phyloP scores from a whole-genome alignment of 2,113 vertebrate species.

The Sphaerodactylus townsendi region DNA sequence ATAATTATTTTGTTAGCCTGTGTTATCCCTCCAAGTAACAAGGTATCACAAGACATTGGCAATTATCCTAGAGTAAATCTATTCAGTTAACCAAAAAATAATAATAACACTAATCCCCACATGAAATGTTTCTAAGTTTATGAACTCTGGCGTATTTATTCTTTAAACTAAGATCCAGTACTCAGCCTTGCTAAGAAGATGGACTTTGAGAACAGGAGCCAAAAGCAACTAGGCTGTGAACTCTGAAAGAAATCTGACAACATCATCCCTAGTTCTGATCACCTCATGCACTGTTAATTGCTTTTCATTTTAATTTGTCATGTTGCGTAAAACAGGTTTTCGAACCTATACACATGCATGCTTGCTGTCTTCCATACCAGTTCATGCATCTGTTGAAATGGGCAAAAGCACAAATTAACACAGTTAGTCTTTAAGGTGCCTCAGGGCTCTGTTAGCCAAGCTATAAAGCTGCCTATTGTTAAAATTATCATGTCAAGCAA shows the following conservation, averaged over 20 bases:
- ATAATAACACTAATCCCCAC: not conserved
- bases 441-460: not conserved
- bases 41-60: conserved; percentile 15
- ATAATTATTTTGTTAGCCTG: conserved; percentile 36
- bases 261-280: not conserved
- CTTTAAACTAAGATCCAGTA: not conserved
- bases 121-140: not conserved
- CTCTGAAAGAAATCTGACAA: not conserved
- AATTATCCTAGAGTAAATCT: conserved; percentile 20
- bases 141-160: not conserved
- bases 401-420: not conserved
- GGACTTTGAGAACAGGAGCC: accelerated
- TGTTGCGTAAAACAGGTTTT: not conserved
- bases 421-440: not conserved
- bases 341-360: not conserved
- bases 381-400: not conserved
- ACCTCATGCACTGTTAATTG: not conserved
- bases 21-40: conserved; percentile 32
- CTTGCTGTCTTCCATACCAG: not conserved
- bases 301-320: not conserved
- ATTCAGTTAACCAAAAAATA: not conserved
- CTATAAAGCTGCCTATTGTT: not conserved
- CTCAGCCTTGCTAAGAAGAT: not conserved
- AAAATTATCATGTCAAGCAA: not conserved
- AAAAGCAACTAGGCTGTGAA: not conserved